A percentile compares a stretch with the other conserved stretches of the same genome.
These are phyloP conservation scores for Apamea sordens DNA, from an alignment of 2,888 invertebrate species.

Conservation along the genomic window DNA sequence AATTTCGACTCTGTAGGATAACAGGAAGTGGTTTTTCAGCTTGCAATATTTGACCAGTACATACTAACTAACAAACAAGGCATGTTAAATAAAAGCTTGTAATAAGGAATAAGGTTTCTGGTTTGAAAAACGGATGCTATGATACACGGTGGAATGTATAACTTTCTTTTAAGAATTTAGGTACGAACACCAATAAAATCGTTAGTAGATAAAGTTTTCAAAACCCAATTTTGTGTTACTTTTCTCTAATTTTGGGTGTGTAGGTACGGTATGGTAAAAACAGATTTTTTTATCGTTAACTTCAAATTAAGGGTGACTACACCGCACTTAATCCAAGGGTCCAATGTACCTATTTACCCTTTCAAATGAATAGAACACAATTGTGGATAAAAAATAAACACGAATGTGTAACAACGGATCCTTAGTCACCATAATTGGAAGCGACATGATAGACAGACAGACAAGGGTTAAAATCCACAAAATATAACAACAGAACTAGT, in stretches of 20 bases:
- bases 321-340: constrained; percentile 12
- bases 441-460: constrained; percentile 25
- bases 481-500: constrained; percentile 15
- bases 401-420: constrained; percentile 24
- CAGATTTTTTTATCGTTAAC: not conserved
- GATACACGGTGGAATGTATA: not conserved
- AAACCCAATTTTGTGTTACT: not conserved
- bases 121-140: not conserved
- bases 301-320: constrained; percentile 6
- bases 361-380: constrained; percentile 45
- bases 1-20: too few species aligned
- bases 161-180: not conserved
- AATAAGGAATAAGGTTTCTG: not conserved
- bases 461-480: constrained; percentile 51
- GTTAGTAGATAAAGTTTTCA: not conserved
- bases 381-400: constrained; percentile 44
- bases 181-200: not conserved
- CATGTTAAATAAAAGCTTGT: too few species aligned
- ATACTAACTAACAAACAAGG: too few species aligned
- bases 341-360: constrained; percentile 14
- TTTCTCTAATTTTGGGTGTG: not conserved
- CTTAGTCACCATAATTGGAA: constrained; percentile 53
- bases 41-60: too few species aligned
- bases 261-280: not conserved
- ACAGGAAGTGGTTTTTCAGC: too few species aligned